Percentiles rank a stretch among this genome's conserved stretches.
These are phyloP conservation scores for Caloenas nicobarica DNA, from an alignment of 2,113 vertebrate genomes.

Conservation along the genomic window DNA sequence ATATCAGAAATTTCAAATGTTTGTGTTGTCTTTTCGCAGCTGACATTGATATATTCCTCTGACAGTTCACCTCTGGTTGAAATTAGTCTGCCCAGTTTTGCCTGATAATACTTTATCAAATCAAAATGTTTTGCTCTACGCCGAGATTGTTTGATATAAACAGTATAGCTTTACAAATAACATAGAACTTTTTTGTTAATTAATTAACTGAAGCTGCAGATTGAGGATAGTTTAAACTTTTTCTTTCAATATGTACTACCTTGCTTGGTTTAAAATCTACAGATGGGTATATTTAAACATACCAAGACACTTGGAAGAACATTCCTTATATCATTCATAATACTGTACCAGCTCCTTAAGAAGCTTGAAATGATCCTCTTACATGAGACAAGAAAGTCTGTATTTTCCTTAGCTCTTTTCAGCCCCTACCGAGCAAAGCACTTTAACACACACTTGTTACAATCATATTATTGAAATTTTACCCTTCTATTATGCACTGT, in stretches of 20 bases:
- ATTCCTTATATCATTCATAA: background rate
- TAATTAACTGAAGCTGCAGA: slow-evolving; percentile 25
- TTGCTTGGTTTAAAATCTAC: background rate
- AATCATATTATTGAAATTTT: background rate
- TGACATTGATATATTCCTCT: background rate
- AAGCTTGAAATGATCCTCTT: background rate
- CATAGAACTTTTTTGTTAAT: background rate
- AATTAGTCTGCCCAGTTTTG: background rate
- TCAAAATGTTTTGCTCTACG: background rate
- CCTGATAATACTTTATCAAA: background rate
- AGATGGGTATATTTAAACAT: background rate
- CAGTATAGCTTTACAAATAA: slow-evolving; percentile 8
- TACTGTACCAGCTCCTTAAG: background rate
- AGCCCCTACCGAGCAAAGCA: background rate
- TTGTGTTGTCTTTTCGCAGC: background rate
- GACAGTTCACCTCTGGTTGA: background rate
- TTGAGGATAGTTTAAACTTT: background rate
- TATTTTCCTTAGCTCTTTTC: background rate
- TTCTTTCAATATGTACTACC: background rate
- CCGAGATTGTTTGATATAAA: background rate
- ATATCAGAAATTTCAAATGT: background rate
- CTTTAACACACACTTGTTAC: background rate
- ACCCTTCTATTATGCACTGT: background rate
- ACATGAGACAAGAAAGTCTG: background rate
- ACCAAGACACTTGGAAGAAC: background rate